Percentiles rank a stretch among this genome's conserved stretches.
These are phyloP conservation scores for Pomacea maculata DNA, from an alignment of 1,140 invertebrate genomes.

Conservation along the genomic window DNA sequence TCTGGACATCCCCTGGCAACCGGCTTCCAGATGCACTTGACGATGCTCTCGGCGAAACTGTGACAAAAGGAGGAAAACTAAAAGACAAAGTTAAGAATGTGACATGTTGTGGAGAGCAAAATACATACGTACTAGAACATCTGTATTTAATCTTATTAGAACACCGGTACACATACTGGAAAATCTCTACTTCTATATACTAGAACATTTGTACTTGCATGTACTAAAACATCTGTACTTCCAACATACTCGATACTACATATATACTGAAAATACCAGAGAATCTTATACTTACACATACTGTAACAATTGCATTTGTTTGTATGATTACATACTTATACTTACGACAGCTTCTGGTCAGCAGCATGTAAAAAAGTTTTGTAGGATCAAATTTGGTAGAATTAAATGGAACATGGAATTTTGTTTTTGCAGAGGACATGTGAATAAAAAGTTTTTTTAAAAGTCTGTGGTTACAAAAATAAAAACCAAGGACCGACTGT, in stretches of 20 bases:
- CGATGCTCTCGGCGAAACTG: slow-evolving; percentile 34
- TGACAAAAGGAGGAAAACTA: neutral
- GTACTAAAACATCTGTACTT: too few species aligned
- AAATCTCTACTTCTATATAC: neutral
- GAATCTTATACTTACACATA: neutral
- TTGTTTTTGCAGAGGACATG: neutral
- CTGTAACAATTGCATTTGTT: neutral
- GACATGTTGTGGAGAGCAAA: too few species aligned
- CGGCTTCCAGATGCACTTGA: slow-evolving; percentile 26
- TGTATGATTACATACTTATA: neutral
- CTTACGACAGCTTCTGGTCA: neutral
- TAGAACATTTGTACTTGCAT: neutral
- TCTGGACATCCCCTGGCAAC: slow-evolving; percentile 17
- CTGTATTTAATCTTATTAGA: neutral
- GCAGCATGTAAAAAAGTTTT: neutral
- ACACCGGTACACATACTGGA: neutral
- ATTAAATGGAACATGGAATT: neutral
- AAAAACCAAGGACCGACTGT: too few species aligned
- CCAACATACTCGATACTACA: neutral
- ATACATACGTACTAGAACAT: slow-evolving; percentile 3
- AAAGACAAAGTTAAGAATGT: too few species aligned
- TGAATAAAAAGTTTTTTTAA: neutral
- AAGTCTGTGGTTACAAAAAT: neutral
- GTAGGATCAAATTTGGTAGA: too few species aligned
- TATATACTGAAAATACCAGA: neutral